A percentile compares a stretch with the other conserved stretches of the same genome.
Conservation (phyloP, 2,888 invertebrate species). For the Iphiclides podalirius region DNA sequence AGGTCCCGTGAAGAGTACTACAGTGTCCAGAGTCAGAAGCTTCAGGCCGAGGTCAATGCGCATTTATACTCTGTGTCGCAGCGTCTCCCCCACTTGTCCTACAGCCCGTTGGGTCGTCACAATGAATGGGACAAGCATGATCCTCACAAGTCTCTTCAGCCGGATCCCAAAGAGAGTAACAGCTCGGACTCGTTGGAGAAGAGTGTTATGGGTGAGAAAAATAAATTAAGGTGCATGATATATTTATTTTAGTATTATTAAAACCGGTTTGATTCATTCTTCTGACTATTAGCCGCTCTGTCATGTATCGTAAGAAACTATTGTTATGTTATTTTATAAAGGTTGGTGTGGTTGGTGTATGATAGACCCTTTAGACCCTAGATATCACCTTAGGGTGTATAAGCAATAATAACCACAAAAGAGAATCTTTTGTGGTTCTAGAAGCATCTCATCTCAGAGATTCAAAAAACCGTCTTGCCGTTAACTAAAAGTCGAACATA, state of each 20-base stretch:
- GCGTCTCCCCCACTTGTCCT: constrained; percentile 75
- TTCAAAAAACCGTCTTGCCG: too few relatives aligned
- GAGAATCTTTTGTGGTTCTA: too few relatives aligned
- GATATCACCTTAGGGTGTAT: too few relatives aligned
- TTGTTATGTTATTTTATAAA: too few relatives aligned
- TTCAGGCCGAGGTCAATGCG: constrained; percentile 75
- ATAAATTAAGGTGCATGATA: not conserved
- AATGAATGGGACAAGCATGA: constrained; percentile 77
- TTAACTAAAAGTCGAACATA: too few relatives aligned
- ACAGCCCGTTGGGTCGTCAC: constrained; percentile 71
- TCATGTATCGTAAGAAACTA: too few relatives aligned
- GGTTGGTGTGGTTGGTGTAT: too few relatives aligned
- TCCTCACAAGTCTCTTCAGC: constrained; percentile 65
- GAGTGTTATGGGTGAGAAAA: constrained; percentile 71
- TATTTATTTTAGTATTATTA: not conserved
- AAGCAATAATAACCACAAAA: too few relatives aligned
- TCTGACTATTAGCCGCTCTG: too few relatives aligned
- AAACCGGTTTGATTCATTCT: too few relatives aligned
- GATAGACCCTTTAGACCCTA: too few relatives aligned
- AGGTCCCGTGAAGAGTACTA: constrained; percentile 74
- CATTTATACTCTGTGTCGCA: constrained; percentile 82
- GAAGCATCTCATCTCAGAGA: too few relatives aligned
- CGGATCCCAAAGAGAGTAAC: constrained; percentile 74
- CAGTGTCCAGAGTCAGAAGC: constrained; percentile 71
- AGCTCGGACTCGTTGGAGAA: constrained; percentile 75